These are phyloP conservation scores for Teleogryllus occipitalis DNA, from an alignment of 1,140 invertebrate species.

Conservation along the genomic window DNA sequence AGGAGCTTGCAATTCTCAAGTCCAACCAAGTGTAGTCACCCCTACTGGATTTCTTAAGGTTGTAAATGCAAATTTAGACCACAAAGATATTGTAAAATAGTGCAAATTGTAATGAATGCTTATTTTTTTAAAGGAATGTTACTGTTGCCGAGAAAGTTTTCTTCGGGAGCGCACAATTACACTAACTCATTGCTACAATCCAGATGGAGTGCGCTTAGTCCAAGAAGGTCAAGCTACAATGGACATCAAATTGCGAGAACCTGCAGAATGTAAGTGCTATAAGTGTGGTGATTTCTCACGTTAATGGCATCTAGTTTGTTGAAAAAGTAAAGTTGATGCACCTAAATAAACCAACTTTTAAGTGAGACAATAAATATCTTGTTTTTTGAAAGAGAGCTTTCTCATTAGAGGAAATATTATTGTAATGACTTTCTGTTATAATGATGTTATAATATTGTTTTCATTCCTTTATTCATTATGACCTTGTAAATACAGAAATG, in stretches of 20 bases:
- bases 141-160: conserved; percentile 80
- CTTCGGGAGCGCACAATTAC: conserved; percentile 70
- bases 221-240: conserved; percentile 51
- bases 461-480: neutral
- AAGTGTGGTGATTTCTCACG: conserved; percentile 57
- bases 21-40: conserved; percentile 79
- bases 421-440: neutral
- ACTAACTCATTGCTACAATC: conserved; percentile 76
- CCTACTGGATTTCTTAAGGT: conserved; percentile 85
- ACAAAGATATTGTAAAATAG: neutral
- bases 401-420: neutral
- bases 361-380: neutral
- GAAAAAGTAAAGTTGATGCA: too few relatives aligned
- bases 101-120: neutral
- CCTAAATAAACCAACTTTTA: too few relatives aligned
- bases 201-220: conserved; percentile 67
- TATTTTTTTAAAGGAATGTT: conserved; percentile 64
- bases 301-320: conserved; percentile 4
- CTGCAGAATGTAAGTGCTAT: conserved; percentile 79
- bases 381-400: neutral
- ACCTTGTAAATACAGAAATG: neutral
- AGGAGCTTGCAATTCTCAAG: conserved; percentile 80
- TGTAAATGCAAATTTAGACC: conserved; percentile 22
- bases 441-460: neutral
- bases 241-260: conserved; percentile 74